phyloP scores from a whole-genome alignment of 92 coral and sea anemone species.

The Micromussa lordhowensis region DNA sequence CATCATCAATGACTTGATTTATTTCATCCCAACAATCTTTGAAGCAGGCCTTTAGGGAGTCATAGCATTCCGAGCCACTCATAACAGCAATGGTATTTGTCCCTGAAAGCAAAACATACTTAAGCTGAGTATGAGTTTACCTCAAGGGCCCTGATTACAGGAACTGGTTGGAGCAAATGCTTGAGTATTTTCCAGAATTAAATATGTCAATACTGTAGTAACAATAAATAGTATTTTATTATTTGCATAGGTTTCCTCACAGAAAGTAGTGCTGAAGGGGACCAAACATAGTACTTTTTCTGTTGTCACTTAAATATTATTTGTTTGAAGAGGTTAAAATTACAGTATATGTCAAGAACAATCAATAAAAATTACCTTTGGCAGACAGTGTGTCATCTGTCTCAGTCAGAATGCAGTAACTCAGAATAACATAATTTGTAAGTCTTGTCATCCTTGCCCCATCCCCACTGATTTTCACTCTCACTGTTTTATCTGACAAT shows the following conservation, averaged over 20 bases:
- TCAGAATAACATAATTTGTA: slow-evolving; percentile 50
- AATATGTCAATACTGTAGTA: too few species aligned
- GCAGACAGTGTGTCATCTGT: slow-evolving; percentile 39
- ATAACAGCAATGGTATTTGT: slow-evolving; percentile 67
- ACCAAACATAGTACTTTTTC: too few species aligned
- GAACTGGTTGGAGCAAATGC: not conserved
- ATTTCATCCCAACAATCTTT: slow-evolving; percentile 70
- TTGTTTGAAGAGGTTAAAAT: not conserved
- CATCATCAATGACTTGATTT: not conserved
- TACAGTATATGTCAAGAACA: not conserved
- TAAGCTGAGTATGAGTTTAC: not conserved
- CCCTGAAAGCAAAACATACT: slow-evolving; percentile 36
- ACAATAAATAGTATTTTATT: too few species aligned
- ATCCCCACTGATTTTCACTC: slow-evolving; percentile 45
- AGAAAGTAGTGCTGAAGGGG: too few species aligned
- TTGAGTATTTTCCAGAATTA: too few species aligned
- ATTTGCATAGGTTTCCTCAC: too few species aligned
- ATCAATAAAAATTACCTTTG: slow-evolving; percentile 26
- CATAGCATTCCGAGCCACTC: slow-evolving; percentile 60
- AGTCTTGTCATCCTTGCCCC: slow-evolving; percentile 47
- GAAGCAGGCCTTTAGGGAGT: slow-evolving; percentile 44
- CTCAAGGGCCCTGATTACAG: not conserved
- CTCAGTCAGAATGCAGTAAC: slow-evolving; percentile 34
- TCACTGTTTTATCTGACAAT: slow-evolving; percentile 18
- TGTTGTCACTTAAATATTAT: too few species aligned